Base-by-base conservation (phyloP, 2,888 invertebrate species). In the Mythimna impura region DNA sequence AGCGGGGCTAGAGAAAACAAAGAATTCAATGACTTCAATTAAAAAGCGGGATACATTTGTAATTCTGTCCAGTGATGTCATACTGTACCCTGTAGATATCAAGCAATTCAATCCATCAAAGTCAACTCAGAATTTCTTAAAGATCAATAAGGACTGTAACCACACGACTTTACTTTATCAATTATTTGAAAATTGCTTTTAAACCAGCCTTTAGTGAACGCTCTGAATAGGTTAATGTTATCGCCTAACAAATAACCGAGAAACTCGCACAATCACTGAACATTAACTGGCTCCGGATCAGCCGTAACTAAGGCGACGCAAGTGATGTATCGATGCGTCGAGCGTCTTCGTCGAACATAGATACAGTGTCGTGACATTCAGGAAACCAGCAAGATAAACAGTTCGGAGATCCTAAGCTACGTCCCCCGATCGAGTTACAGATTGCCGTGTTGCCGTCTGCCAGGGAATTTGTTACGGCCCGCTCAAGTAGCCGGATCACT, bases 391-490 rank as follows among this genome's bases (percentile, higher is more conserved):
- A 67, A 84, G 78, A 86, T 86, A 80, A 80, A 86, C 83, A 81
- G 77, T 83, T 81, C 66, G 60, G 71, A 73, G 78, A 81, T 85
- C 66, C 78, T 68, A 75, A 81, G 77, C 76, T 75, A 73, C 71
- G 77, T 79, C 83, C 82, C 77, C 81, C 88, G 91, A 91, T 91
- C 89, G 81, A 87, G 90, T 91, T 91, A 88, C 92, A 84, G 90
- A 88, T 89, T 89, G 91, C 89, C 90, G 87, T 91, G 92, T 92
- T 85, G 82, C 88, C 88, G 91, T 91, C 91, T 85, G 78, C 83
- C 73, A 66, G 84, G 75, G 87, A 88, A 93, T 93, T 92, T 91
- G 92, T 91, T 89, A 86, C 89, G 83, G 86, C 85, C 85, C 86
- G 89, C 82, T 84, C 85, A 84, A 86, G 84, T 82, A 86, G 87